These are phyloP conservation scores for Drosophila yakuba DNA, from an alignment of 1,140 invertebrate genomes.

Conservation along the genomic window DNA sequence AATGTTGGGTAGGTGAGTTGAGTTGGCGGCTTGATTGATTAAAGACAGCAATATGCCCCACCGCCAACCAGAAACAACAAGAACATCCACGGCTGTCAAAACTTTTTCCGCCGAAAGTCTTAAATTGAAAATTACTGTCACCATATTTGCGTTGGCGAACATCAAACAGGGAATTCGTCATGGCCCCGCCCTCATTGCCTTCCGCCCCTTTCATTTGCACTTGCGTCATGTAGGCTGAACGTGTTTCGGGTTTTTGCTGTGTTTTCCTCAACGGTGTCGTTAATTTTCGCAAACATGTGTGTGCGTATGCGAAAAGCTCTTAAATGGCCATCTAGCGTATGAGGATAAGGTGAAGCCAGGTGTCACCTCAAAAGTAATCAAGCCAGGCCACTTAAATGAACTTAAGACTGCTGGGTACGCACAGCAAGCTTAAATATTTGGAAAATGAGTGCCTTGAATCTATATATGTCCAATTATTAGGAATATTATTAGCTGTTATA, in stretches of 20 bases:
- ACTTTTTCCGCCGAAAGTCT: constrained; percentile 42
- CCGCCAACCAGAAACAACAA: background rate
- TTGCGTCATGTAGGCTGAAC: constrained; percentile 23
- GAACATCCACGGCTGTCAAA: constrained; percentile 21
- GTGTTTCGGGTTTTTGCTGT: background rate
- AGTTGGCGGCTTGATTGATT: constrained; percentile 67
- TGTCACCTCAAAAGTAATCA: constrained; percentile 37
- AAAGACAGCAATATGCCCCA: constrained; percentile 32
- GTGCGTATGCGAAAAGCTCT: constrained; percentile 17
- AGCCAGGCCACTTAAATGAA: background rate
- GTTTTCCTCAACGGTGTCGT: constrained; percentile 18
- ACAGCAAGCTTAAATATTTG: background rate
- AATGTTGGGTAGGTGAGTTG: constrained; percentile 88
- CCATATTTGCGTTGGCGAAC: constrained; percentile 53
- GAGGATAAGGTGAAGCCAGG: constrained; percentile 18
- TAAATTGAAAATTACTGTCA: constrained; percentile 72
- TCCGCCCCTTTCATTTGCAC: constrained; percentile 15
- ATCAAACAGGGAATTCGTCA: constrained; percentile 47
- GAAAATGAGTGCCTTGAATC: background rate
- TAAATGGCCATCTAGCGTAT: constrained; percentile 25
- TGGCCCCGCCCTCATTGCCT: background rate
- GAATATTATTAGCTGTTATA: background rate
- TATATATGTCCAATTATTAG: no score
- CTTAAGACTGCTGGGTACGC: no score
- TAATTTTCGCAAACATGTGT: constrained; percentile 36